Conservation (phyloP, 2,888 invertebrate genomes). For the Hypolimnas misippus region DNA sequence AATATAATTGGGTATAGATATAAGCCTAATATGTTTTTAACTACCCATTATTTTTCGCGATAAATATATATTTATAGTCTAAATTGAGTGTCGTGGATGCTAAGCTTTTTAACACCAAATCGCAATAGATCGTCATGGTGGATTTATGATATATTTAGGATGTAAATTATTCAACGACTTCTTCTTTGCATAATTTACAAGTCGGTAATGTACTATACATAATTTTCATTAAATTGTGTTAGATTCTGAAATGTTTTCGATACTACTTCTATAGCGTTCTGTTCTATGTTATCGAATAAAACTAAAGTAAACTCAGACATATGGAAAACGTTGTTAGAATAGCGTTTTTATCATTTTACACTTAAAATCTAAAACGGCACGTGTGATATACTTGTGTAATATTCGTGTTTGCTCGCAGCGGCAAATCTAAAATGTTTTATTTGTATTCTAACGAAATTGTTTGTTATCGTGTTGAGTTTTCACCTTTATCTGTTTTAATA, state of each 20-base stretch:
- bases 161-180: too few relatives aligned
- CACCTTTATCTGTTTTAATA: conserved; percentile 11
- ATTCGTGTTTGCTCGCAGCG: conserved; percentile 28
- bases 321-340: conserved; percentile 58
- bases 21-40: too few relatives aligned
- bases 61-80: too few relatives aligned
- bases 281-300: conserved; percentile 7
- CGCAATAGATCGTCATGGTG: too few relatives aligned
- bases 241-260: too few relatives aligned
- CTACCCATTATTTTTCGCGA: too few relatives aligned
- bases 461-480: conserved; percentile 27
- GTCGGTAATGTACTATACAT: too few relatives aligned
- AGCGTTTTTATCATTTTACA: conserved; percentile 45
- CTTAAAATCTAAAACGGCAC: conserved; percentile 19
- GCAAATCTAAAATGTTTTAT: conserved; percentile 37
- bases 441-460: conserved; percentile 30
- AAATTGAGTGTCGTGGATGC: too few relatives aligned
- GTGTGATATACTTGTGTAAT: conserved; percentile 21
- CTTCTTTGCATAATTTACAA: too few relatives aligned
- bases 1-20: neutral
- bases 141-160: too few relatives aligned
- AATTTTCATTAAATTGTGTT: too few relatives aligned
- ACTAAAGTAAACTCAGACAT: conserved; percentile 63
- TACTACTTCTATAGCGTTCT: neutral
- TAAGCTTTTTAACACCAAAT: too few relatives aligned